A percentile compares a stretch with the other conserved stretches of the same genome.
Evolutionary conservation across 2,113 vertebrate species (phyloP).

Genomic region (Onychorhynchus coronatus): DNA sequence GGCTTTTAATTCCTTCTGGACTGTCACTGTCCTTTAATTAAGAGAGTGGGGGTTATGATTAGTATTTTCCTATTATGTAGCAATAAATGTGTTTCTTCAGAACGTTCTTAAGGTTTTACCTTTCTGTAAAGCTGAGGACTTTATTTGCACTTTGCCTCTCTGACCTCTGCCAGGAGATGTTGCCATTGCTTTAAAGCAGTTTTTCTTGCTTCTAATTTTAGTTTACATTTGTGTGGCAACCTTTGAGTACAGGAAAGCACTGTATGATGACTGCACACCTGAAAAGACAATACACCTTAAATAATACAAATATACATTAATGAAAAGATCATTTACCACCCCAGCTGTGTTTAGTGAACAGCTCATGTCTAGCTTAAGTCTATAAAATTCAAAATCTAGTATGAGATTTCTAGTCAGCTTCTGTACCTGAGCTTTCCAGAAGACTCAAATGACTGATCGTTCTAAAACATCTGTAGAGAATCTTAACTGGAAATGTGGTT

Average conservation of each 20-base stretch:
- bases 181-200: neutral
- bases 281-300: neutral
- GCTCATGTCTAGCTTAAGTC: neutral
- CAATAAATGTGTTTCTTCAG: neutral
- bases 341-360: neutral
- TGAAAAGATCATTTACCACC: neutral
- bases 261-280: neutral
- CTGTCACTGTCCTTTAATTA: neutral
- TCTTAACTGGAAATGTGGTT: neutral
- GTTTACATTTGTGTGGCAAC: neutral
- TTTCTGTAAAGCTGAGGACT: neutral
- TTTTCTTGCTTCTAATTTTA: neutral
- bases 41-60: neutral
- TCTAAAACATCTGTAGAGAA: neutral
- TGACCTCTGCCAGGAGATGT: neutral
- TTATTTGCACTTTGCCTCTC: neutral
- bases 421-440: neutral
- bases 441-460: neutral
- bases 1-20: neutral
- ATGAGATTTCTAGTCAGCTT: neutral
- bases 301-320: neutral
- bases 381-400: neutral
- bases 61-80: neutral
- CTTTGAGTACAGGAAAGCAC: neutral
- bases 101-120: neutral